These are phyloP conservation scores for Xanthia icteritia DNA, from an alignment of 2,888 invertebrate genomes.

Conservation along the genomic window DNA sequence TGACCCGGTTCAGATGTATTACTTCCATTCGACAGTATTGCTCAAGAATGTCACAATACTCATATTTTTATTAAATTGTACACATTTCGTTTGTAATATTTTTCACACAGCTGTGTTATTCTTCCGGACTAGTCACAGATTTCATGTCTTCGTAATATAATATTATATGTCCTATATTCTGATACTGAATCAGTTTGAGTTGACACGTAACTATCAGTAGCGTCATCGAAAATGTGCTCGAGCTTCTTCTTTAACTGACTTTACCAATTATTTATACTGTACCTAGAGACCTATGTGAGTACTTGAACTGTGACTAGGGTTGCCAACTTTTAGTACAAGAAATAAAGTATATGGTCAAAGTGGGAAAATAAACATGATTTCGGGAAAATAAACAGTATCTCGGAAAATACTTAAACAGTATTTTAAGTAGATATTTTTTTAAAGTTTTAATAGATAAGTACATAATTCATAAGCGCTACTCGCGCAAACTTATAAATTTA, in stretches of 20 bases:
- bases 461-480: no score
- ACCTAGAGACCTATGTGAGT: not conserved
- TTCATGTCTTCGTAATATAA: not conserved
- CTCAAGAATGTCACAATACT: constrained; percentile 54
- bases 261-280: not conserved
- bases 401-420: no score
- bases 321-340: no score
- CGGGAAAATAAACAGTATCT: no score
- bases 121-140: constrained; percentile 1
- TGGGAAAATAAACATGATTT: no score
- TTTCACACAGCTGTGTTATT: constrained; percentile 11
- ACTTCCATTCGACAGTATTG: constrained; percentile 59
- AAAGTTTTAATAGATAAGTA: no score
- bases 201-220: not conserved
- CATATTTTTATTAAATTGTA: constrained; percentile 31
- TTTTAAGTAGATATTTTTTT: no score
- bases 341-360: no score
- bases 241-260: not conserved
- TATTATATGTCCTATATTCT: not conserved
- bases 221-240: not conserved
- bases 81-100: constrained; percentile 3
- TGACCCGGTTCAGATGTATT: constrained; percentile 73
- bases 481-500: no score
- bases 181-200: not conserved
- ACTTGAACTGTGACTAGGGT: no score